Evolutionary conservation across 2,113 vertebrate species (phyloP), one percentile per base, ranked within the genome.

Genomic region (Mustela nigripes): DNA sequence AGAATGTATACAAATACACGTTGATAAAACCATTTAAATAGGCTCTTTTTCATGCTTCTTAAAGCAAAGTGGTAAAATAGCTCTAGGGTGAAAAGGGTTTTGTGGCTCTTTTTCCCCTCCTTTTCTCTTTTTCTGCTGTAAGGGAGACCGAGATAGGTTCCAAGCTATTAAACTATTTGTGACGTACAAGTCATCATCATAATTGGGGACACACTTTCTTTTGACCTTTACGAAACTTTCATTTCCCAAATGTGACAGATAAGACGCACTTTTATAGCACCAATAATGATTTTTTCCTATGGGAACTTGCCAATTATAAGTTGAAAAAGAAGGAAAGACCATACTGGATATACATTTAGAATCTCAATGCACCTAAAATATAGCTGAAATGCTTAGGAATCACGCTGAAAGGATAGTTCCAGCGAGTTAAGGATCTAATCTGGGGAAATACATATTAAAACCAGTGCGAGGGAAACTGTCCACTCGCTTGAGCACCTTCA

Each of bases 131-230:
- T 97, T 42, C 60, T 0, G 39, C 65, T 93, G 74, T 96, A 91
- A 98, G 95, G 85, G 97, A 98, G 94, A 84, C 71, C 87, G 96
- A 96, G 98, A 98, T 95, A 92, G 96, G 96, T 98, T 98, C 82
- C 95, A 99, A 99, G 98, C 98, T 98, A 98, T 98, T 99, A 99
- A 98, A 98, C 98, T 98, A 99, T 99, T 99, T 99, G 98, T 99
- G 99, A 98, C 91, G 98, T 99, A 99, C 98, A 99, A 99, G 98
- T 99, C 99, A 98, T 98, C 99, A 99, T 99, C 99, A 98, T 99
- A 99, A 99, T 99, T 99, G 99, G 99, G 99, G 99, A 99, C 99
- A 99, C 98, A 98, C 98, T 99, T 99, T 99, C 99, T 98, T 98
- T 98, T 99, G 99, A 99, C 99, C 98, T 99, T 98, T 98, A 95